Evolutionary conservation across 2,888 invertebrate genomes (phyloP), one percentile per base, ranked within the genome.

Genomic region (Pecten maximus): DNA sequence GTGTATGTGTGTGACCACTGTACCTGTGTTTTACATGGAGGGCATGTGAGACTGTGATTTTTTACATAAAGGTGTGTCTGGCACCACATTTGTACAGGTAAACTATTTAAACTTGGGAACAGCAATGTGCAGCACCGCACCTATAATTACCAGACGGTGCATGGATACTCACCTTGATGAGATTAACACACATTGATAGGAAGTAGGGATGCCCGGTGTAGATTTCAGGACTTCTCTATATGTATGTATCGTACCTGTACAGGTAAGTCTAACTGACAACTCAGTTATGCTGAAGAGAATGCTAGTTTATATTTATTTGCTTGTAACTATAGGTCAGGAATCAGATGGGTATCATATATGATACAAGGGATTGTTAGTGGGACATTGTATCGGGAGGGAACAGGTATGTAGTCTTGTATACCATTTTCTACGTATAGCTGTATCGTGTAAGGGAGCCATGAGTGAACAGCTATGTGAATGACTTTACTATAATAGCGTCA

Each of bases 361-460:
- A 35, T 35, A 74, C 74, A 74, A 35, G 28, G 12, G 35, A 74
- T 74, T 35, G 74, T 28, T 74, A 35, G 74, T 74, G 74, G 2
- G 74, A 74, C 6, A 74, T 74, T 74, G 28, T 74, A 35, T 35
- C 0, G 28, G 35, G 74, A 74, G 74, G 74, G 35, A 8, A 74
- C 35, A 74, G 74, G 74, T 74, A 74, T 74, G 74, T 74, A 74
- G 23, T 6, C 60, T 74, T 74, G 35, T 74, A 74, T n/a, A n/a
- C 60, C 28, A 10, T 28, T 60, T 28, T 28, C 28, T 74, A 28
- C 28, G 12, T 44, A 74, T 74, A 74, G 74, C 74, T 35, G n/a
- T 6, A 60, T 60, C n/a, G 60, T 60, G 74, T 74, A 35, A 4
- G 74, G 35, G 74, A 74, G 10, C 2, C 10, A 10, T 44, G n/a